Evolutionary conservation across 2,888 invertebrate genomes (phyloP).

Genomic region (Coelopa pilipes): DNA sequence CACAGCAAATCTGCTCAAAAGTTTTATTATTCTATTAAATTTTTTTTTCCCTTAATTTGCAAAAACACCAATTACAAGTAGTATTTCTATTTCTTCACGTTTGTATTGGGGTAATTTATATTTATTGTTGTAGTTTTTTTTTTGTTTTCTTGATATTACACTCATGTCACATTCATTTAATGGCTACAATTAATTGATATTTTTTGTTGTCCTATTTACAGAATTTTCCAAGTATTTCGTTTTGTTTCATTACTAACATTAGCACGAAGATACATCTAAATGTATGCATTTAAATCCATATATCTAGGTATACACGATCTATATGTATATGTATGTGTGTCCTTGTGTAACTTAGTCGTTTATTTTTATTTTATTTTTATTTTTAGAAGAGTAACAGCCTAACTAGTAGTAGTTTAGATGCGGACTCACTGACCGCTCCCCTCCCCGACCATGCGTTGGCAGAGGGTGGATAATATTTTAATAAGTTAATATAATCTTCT

Average conservation of each 20-base stretch:
- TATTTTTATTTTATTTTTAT: conserved; percentile 23
- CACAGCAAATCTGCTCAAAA: no score
- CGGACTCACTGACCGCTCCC: conserved; percentile 7
- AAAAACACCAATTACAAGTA: no score
- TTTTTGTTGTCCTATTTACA: conserved; percentile 18
- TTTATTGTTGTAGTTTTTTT: background rate
- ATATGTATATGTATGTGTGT: background rate
- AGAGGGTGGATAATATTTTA: background rate
- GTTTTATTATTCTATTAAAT: conserved; percentile 2
- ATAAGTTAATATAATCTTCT: conserved; percentile 8
- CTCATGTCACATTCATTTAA: conserved; percentile 19
- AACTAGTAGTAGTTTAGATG: conserved; percentile 30
- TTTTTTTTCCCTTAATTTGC: background rate
- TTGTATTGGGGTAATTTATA: background rate
- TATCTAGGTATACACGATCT: background rate
- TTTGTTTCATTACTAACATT: background rate
- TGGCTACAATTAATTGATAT: conserved; percentile 18
- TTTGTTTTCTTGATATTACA: conserved; percentile 19
- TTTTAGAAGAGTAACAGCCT: conserved; percentile 34
- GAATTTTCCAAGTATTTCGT: background rate
- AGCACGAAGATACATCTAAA: background rate
- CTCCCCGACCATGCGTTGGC: background rate
- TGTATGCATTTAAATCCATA: background rate
- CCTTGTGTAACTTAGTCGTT: background rate
- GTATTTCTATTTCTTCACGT: background rate